These are phyloP conservation scores for Drosophila phalerata DNA, from an alignment of 2,888 invertebrate genomes.

Conservation along the genomic window DNA sequence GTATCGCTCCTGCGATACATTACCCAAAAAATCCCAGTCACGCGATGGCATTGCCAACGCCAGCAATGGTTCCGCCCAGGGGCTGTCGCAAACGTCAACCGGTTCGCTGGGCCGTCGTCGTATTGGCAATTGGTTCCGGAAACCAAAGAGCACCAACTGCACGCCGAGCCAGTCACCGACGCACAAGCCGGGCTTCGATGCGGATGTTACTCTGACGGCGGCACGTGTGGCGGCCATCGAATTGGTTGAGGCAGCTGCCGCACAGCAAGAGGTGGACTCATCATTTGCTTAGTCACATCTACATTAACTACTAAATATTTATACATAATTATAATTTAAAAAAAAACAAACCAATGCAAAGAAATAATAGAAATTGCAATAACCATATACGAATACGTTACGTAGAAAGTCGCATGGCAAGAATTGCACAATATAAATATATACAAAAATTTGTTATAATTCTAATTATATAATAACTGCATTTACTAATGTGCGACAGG, in stretches of 20 bases:
- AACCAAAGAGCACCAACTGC: slow-evolving; percentile 85
- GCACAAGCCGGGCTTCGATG: slow-evolving; percentile 81
- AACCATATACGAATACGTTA: slow-evolving; percentile 30
- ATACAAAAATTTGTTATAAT: slow-evolving; percentile 47
- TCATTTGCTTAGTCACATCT: slow-evolving; percentile 50
- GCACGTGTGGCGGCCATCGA: slow-evolving; percentile 71
- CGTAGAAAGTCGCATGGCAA: slow-evolving; percentile 25
- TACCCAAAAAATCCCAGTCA: slow-evolving; percentile 84
- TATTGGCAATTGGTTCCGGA: slow-evolving; percentile 85
- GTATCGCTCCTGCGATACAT: slow-evolving; percentile 83
- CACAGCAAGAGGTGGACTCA: slow-evolving; percentile 46
- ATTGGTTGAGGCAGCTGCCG: slow-evolving; percentile 58
- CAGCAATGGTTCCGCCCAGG: slow-evolving; percentile 58
- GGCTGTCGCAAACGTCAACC: slow-evolving; percentile 68
- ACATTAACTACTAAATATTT: slow-evolving; percentile 20
- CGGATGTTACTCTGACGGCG: slow-evolving; percentile 67
- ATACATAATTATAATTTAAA: slow-evolving; percentile 24
- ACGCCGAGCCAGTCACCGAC: slow-evolving; percentile 86
- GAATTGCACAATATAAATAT: slow-evolving; percentile 36
- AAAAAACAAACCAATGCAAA: slow-evolving; percentile 3
- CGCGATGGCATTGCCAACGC: slow-evolving; percentile 60
- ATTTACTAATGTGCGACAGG: slow-evolving; percentile 44
- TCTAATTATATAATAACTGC: slow-evolving; percentile 39
- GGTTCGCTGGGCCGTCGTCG: slow-evolving; percentile 85
- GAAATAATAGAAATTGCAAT: slow-evolving; percentile 27